Base-by-base conservation (phyloP, 2,888 invertebrate genomes). In the Cryptus armator region DNA sequence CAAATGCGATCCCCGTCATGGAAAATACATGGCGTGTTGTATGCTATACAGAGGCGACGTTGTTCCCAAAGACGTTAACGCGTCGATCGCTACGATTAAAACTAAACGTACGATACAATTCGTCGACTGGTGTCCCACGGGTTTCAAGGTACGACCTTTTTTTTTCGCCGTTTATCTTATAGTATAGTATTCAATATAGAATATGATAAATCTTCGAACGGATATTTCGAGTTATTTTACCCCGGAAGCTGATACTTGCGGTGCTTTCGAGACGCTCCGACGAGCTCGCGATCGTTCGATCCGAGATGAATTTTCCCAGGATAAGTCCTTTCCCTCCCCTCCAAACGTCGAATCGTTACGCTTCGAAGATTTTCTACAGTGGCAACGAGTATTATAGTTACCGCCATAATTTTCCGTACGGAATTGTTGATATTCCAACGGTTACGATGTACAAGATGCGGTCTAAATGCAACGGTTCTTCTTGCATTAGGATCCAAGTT, bases 21-120 rank as follows among this genome's bases (percentile, higher is more conserved):
- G 97, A 79, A 97, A 97, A 93, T 98, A 98, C 94, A 98, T 98
- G 97, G 97, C 97, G 56, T 97, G 97, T 92, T 97, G 97, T 90
- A 95, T 97, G 92, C 94, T 97, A 86, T 97, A 97, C 94, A 95
- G 97, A 48, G 97, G 98, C 0, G 98, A 98, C 92, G 98, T 98
- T n/a, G 97, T 97, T 66, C 97, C 97, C 0, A 97, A 97, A 92
- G 98, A 98, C 92, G 97, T 98, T 14, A 98, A 98, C 92, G 96
- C 96, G 0, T 96, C 97, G 44, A 97, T 97, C 82, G 96, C 96
- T 0, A 95, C 95, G 83, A 96, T 97, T 94, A 97, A 97, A 93
- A 95, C 96, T 0, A 95, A 96, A 87, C 95, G 96, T 88, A 95
- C 95, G 67, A 97, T 98, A 81, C 84, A 84, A 77, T 84, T 84